A percentile compares a stretch with the other conserved stretches of the same genome.
phyloP scores from a whole-genome alignment of 2,797 vertebrate species.

The Leucoraja ocellata region DNA sequence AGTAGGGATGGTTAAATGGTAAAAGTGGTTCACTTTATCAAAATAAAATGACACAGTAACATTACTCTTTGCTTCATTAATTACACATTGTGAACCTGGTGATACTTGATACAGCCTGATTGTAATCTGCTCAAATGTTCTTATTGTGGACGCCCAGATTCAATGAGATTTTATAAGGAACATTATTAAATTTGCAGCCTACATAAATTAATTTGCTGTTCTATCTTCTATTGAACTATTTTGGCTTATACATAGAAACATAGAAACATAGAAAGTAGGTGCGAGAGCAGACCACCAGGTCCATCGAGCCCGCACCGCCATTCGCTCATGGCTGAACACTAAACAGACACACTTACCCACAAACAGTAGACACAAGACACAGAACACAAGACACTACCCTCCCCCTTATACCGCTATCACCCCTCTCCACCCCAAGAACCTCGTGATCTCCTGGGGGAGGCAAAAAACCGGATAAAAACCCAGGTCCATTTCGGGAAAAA shows the following conservation, averaged over 20 bases:
- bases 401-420: too few species aligned
- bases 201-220: background rate
- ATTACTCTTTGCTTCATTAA: background rate
- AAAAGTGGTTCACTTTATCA: background rate
- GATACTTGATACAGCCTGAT: background rate
- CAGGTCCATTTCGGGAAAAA: too few species aligned
- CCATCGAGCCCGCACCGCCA: too few species aligned
- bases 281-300: too few species aligned
- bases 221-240: conserved; percentile 9
- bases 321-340: too few species aligned
- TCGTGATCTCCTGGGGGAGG: too few species aligned
- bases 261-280: too few species aligned
- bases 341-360: too few species aligned
- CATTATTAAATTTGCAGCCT: background rate
- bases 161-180: background rate
- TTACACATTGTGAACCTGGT: conserved; percentile 2
- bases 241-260: background rate
- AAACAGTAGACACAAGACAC: too few species aligned
- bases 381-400: too few species aligned
- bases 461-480: too few species aligned
- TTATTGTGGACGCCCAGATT: background rate
- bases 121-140: background rate
- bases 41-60: background rate
- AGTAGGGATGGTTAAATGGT: background rate
- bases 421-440: too few species aligned